Base-by-base conservation (phyloP, 2,797 vertebrate species). In the Halcyon smyrnensis region DNA sequence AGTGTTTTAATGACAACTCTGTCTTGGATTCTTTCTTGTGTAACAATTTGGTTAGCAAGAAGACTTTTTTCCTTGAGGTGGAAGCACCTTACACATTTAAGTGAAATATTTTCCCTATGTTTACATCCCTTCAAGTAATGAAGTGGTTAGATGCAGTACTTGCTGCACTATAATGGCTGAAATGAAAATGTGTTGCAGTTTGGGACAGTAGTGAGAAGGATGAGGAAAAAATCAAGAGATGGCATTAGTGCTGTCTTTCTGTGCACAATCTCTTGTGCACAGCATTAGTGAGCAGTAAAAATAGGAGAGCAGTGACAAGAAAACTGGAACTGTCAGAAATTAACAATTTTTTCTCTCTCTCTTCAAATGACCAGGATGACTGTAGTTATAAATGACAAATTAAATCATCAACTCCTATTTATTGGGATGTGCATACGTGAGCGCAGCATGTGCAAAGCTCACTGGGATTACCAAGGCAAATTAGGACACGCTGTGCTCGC, bases 151-250 rank as follows among this genome's bases (percentile, higher is more conserved):
- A 74, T 81, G 25, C 45, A 53, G 73, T 13, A 30, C 54, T 94
- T 85, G 53, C 62, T 43, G 41, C 27, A 34, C 37, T 83, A 81
- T 70, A 86, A 48, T 39, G 75, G 39, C 54, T 81, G 71, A 79
- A 84, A 60, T n/a, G 27, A 78, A 83, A 59, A 83, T 59, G 34
- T 45, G 51, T 53, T 83, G 68, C 62, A 79, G 36, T 92, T 87
- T 89, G 71, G 81, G 71, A 60, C 34, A 53, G 62, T 89, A 74
- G 43, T 68, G 80, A 89, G 91, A 79, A 86, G 27, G 41, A 51
- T 57, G 60, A 90, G 41, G 17, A 28, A 54, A 82, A 92, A 95
- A 93, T 6, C 51, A 53, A 88, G 79, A 88, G 48, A 59, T 71
- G 62, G 23, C 74, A 74, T 84, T 68, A 63, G 37, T 39, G 11